Evolutionary conservation across 1,140 invertebrate species (phyloP), one percentile per base, ranked within the genome.

Genomic region (Danaus plexippus): DNA sequence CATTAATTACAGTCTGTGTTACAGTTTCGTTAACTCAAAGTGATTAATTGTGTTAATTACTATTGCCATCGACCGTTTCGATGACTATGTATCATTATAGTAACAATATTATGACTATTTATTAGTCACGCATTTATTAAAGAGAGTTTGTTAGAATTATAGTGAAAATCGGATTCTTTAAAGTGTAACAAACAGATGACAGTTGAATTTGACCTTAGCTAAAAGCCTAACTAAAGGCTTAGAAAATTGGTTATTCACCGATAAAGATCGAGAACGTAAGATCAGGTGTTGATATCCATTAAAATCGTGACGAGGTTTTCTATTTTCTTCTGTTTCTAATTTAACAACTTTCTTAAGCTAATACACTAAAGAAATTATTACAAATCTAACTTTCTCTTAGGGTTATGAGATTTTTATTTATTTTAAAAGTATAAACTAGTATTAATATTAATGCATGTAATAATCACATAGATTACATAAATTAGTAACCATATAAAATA

Each of bases 1-100:
- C 75, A 80, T 85, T 85, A 85, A 85, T 85, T 85, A 80, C 70
- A 75, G 64, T 76, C 73, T 79, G 73, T 81, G 75, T 65, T 80
- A 78, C 72, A 77, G 67, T 81, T 81, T 65, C 77, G 77, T 83
- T 80, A 81, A 84, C 77, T 84, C 71, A 74, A 66, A 54, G 52
- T 81, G 77, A 84, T 84, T 80, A 77, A 83, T 79, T 57, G 9
- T 52, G 40, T 11, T 12, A 52, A 43, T 52, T 13, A 9, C 40
- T 13, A 32, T 32, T 32, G 22, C 22, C 22, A 32, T 32, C 22
- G 22, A 32, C 22, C 22, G 22, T 32, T 5, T 8, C 4, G 7
- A 32, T 32, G 22, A 32, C n/a, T 32, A 32, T 32, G 22, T 32
- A 32, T 32, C 22, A 32, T 32, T 32, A 32, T 32, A 32, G 22